Conservation (phyloP, 2,888 invertebrate species). For the Clostera curtula region DNA sequence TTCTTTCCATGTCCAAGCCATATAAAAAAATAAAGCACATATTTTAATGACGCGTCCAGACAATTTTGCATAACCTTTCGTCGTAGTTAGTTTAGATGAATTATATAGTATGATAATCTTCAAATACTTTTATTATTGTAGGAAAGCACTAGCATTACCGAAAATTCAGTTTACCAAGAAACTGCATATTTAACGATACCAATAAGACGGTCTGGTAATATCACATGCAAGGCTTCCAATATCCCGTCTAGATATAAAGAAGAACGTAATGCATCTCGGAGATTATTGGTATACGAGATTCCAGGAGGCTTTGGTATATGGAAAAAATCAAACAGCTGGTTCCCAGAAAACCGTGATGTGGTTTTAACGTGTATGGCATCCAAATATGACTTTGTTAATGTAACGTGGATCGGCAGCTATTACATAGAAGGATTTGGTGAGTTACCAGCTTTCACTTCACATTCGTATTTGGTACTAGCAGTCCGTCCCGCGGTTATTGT, state of each 20-base stretch:
- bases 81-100: no score
- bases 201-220: slow-evolving; percentile 31
- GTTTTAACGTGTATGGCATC: slow-evolving; percentile 48
- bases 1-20: no score
- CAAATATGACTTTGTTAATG: slow-evolving; percentile 37
- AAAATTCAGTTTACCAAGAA: slow-evolving; percentile 26
- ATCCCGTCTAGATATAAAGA: no score
- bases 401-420: slow-evolving; percentile 40
- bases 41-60: no score
- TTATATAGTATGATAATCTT: no score
- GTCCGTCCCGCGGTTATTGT: no score
- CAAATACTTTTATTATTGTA: no score
- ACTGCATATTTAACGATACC: slow-evolving; percentile 30
- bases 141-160: slow-evolving; percentile 12
- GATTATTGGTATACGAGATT: slow-evolving; percentile 45
- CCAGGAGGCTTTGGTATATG: slow-evolving; percentile 46
- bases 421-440: slow-evolving; percentile 26
- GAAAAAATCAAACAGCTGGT: slow-evolving; percentile 33
- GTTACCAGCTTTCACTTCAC: background rate
- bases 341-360: slow-evolving; percentile 35
- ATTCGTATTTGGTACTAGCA: no score
- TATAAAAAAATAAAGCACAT: no score
- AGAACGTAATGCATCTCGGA: slow-evolving; percentile 12
- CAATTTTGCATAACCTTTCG: no score
- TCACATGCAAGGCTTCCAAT: slow-evolving; percentile 44